Evolutionary conservation across 2,888 invertebrate genomes (phyloP).

Genomic region (Teleogryllus oceanicus): DNA sequence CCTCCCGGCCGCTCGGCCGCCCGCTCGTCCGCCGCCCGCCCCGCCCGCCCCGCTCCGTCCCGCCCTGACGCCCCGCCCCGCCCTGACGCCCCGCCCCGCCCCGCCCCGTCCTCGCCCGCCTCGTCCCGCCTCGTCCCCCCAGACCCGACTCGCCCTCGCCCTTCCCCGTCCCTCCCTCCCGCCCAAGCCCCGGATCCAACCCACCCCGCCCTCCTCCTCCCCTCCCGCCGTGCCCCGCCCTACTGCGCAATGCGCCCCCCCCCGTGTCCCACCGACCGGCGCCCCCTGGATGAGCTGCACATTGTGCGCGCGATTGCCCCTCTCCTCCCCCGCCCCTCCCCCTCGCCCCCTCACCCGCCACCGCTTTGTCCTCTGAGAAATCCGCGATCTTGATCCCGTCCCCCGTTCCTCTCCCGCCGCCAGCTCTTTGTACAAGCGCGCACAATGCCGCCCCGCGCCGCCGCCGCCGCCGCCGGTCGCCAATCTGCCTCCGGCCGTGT

Average conservation of each 20-base stretch:
- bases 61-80: not conserved
- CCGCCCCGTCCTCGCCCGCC: not conserved
- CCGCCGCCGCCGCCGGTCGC: not conserved
- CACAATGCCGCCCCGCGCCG: not conserved
- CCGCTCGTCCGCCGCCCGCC: not conserved
- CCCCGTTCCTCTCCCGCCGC: not conserved
- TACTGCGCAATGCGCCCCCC: no score
- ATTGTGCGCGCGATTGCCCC: slow-evolving; percentile 9
- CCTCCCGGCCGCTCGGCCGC: not conserved
- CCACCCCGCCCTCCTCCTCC: no score
- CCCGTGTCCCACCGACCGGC: no score
- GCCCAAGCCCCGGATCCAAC: no score
- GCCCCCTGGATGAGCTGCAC: not conserved
- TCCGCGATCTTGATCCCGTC: slow-evolving; percentile 3
- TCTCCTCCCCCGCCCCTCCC: not conserved
- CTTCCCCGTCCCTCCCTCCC: no score
- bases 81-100: not conserved
- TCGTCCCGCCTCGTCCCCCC: no score
- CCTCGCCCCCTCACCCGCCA: not conserved
- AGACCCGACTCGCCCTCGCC: no score
- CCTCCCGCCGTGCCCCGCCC: no score
- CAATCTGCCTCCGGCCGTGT: slow-evolving; percentile 18
- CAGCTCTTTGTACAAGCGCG: not conserved
- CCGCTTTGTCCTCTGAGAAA: not conserved
- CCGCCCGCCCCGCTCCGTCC: not conserved